A percentile compares a stretch with the other conserved stretches of the same genome.
Conservation (phyloP, 2,113 vertebrate species). For the Semicossyphus pulcher region DNA sequence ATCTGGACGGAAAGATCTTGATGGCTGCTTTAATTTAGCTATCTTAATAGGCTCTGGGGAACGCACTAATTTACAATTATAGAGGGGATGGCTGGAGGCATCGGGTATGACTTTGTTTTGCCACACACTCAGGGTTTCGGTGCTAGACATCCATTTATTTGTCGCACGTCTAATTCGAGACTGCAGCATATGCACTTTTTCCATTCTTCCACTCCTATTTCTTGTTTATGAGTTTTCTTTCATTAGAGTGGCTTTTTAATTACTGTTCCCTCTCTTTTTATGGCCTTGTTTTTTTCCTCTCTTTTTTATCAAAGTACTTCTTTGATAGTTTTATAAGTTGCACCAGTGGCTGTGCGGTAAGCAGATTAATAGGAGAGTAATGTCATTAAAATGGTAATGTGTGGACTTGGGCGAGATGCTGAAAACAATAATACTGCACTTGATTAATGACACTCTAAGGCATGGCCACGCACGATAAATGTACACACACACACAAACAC, state of each 20-base stretch:
- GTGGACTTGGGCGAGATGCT: slow-evolving; percentile 78
- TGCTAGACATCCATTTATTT: slow-evolving; percentile 60
- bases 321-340: slow-evolving; percentile 81
- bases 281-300: slow-evolving; percentile 60
- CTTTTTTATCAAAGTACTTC: slow-evolving; percentile 69
- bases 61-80: slow-evolving; percentile 53
- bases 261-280: slow-evolving; percentile 74
- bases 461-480: slow-evolving; percentile 51
- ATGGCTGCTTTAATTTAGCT: slow-evolving; percentile 62
- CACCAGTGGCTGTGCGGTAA: slow-evolving; percentile 74
- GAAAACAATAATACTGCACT: slow-evolving; percentile 81
- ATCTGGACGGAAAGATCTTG: slow-evolving; percentile 49
- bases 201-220: slow-evolving; percentile 67
- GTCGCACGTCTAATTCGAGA: slow-evolving; percentile 59
- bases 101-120: slow-evolving; percentile 34
- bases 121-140: slow-evolving; percentile 40
- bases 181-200: slow-evolving; percentile 72
- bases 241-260: slow-evolving; percentile 79
- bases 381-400: slow-evolving; percentile 83
- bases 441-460: slow-evolving; percentile 78
- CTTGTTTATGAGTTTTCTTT: slow-evolving; percentile 81
- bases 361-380: slow-evolving; percentile 82
- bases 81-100: slow-evolving; percentile 49
- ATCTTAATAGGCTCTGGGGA: slow-evolving; percentile 60
- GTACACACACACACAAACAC: slow-evolving; percentile 22